phyloP scores from a whole-genome alignment of 30 jellyfish, hydroid and myxozoan genomes.

The Hydractinia echinata region DNA sequence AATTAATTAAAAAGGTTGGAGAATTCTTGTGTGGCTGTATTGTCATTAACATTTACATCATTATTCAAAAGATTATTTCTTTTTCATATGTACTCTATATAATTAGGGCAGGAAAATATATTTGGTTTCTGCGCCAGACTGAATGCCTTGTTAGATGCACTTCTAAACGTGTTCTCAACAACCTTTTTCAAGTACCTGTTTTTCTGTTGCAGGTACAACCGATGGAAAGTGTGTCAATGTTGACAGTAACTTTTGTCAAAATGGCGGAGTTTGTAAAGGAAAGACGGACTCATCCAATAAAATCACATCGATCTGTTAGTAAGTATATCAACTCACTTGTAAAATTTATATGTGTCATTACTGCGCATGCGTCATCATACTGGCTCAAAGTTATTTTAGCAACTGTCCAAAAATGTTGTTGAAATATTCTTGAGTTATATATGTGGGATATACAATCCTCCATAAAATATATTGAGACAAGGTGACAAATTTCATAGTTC shows the following conservation, averaged over 20 bases:
- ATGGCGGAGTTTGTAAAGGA: conserved; percentile 14
- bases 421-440: no score
- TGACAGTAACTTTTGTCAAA: not conserved
- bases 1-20: no score
- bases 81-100: no score
- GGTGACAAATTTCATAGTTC: no score
- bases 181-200: not conserved
- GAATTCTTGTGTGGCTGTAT: no score
- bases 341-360: no score
- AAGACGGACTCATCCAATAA: not conserved
- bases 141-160: not conserved
- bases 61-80: no score
- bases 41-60: no score
- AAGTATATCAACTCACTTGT: conserved; percentile 2
- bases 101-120: no score
- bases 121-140: not conserved
- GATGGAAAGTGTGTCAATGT: conserved; percentile 5
- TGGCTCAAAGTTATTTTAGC: not conserved
- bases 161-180: not conserved
- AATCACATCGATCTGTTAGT: conserved; percentile 4
- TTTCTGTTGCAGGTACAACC: not conserved
- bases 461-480: no score
- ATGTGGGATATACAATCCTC: no score
- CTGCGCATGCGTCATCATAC: not conserved
- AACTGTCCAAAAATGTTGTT: no score